Percentiles rank a stretch among this genome's conserved stretches.
Conservation (phyloP, 1,140 invertebrate genomes). For the Coelopa frigida region DNA sequence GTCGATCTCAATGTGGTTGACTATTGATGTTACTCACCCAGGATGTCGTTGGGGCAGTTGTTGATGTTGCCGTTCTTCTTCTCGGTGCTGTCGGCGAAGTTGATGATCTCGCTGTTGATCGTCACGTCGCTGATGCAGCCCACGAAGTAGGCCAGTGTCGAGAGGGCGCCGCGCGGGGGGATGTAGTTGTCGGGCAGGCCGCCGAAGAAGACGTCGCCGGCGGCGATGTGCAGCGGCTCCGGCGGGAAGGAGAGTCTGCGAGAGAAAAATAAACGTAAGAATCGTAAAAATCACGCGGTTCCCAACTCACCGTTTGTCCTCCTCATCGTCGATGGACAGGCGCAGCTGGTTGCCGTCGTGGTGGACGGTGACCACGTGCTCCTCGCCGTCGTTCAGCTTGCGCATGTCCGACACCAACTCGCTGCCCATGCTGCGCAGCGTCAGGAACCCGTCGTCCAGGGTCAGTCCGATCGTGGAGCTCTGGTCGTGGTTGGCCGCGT, state of each 20-base stretch:
- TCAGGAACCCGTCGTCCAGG: constrained; percentile 60
- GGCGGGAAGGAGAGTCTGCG: constrained; percentile 38
- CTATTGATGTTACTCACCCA: constrained; percentile 21
- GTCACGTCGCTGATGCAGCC: constrained; percentile 86
- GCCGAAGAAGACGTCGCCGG: constrained; percentile 74
- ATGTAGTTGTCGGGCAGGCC: constrained; percentile 62
- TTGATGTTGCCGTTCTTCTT: constrained; percentile 58
- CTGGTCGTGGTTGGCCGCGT: constrained; percentile 59
- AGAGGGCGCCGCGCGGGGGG: constrained; percentile 32
- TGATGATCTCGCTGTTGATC: constrained; percentile 72
- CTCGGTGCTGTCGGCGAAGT: constrained; percentile 70
- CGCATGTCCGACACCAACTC: constrained; percentile 52
- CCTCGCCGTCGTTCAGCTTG: constrained; percentile 78
- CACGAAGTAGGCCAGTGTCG: constrained; percentile 53
- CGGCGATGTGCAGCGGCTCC: constrained; percentile 52
- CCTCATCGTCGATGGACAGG: constrained; percentile 79
- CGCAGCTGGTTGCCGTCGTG: constrained; percentile 56
- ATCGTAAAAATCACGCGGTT: neutral
- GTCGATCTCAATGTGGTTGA: neutral
- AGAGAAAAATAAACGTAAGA: constrained; percentile 6
- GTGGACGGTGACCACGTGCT: constrained; percentile 86
- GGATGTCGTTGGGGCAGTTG: constrained; percentile 50
- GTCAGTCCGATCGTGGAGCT: constrained; percentile 59
- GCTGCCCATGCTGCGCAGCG: constrained; percentile 61
- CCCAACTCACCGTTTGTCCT: constrained; percentile 53